These are phyloP conservation scores for Sinhomidia bicolor DNA, from an alignment of 2,888 invertebrate species.

Conservation along the genomic window DNA sequence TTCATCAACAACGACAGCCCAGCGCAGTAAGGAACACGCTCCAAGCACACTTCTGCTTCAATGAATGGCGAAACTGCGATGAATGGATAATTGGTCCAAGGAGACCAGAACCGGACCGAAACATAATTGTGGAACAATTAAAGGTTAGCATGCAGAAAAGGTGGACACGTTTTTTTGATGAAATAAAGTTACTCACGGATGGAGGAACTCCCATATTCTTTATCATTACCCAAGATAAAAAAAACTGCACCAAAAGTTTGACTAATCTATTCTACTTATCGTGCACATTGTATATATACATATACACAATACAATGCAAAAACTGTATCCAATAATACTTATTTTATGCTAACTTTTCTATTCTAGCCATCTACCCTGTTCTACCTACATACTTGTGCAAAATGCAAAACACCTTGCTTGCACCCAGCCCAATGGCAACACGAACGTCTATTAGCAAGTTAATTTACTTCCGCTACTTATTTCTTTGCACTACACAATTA, in stretches of 20 bases:
- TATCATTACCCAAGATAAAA: not conserved
- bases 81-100: not conserved
- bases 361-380: not conserved
- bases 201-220: slow-evolving; percentile 7
- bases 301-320: not conserved
- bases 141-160: slow-evolving; percentile 8
- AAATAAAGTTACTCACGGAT: not conserved
- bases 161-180: not conserved
- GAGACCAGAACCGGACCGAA: not conserved
- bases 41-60: not conserved
- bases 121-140: not conserved
- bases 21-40: not conserved
- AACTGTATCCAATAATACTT: too few relatives aligned
- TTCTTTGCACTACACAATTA: not conserved
- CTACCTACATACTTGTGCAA: not conserved
- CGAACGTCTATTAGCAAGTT: not conserved
- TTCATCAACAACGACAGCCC: not conserved
- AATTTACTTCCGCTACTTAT: not conserved
- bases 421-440: not conserved
- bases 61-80: not conserved
- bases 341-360: not conserved
- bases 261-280: not conserved
- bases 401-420: not conserved
- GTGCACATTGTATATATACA: not conserved
- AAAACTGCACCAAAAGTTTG: not conserved